Conservation (phyloP, 2,888 invertebrate species). For the Rutpela maculata region DNA sequence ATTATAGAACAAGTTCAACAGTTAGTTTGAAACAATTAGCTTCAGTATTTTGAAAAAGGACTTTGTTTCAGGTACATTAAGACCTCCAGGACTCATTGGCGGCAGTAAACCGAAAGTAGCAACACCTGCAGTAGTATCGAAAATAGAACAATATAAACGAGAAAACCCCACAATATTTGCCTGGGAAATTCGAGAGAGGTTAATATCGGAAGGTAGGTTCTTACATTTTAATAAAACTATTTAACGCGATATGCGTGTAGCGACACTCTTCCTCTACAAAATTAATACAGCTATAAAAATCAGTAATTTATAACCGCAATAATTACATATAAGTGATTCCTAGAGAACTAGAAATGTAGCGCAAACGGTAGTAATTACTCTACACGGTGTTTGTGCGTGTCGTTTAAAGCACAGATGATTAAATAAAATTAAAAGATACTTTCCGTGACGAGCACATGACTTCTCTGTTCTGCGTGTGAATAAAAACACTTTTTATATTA, state of each 20-base stretch:
- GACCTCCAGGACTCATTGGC: conserved; percentile 93
- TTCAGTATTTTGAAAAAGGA: neutral
- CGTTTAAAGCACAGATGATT: conserved; percentile 56
- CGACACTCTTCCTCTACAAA: neutral
- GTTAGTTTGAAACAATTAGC: neutral
- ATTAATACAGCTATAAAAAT: conserved; percentile 32
- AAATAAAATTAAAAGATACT: conserved; percentile 50
- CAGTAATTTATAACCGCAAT: conserved; percentile 38
- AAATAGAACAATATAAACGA: conserved; percentile 98
- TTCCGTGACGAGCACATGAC: conserved; percentile 54
- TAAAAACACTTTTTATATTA: conserved; percentile 52
- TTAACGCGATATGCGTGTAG: neutral
- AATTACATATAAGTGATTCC: conserved; percentile 45
- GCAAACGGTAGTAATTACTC: conserved; percentile 46
- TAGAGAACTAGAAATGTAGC: conserved; percentile 43
- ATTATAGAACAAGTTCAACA: neutral
- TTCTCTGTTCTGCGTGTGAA: conserved; percentile 51
- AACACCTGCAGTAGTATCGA: conserved; percentile 96
- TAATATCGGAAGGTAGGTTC: conserved; percentile 94
- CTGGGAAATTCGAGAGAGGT: conserved; percentile 98
- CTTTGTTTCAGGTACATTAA: conserved; percentile 84
- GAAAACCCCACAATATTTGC: conserved; percentile 99
- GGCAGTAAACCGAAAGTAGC: conserved; percentile 99
- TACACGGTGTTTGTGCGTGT: conserved; percentile 63
- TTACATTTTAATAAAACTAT: neutral